Evolutionary conservation across 1,140 invertebrate genomes (phyloP).

Genomic region (Diorhabda carinulata): DNA sequence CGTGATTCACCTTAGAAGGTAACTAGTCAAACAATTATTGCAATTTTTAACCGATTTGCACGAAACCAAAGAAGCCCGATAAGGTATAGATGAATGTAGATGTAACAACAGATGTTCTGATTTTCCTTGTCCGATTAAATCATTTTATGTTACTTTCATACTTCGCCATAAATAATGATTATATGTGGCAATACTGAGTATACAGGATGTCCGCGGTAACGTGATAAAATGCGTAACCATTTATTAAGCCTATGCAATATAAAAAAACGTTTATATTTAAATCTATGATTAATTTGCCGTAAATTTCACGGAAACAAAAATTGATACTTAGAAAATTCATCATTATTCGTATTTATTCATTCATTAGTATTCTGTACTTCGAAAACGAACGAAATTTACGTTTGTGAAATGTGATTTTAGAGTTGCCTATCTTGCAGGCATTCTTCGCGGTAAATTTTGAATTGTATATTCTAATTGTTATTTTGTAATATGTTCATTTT

Average conservation of each 20-base stretch:
- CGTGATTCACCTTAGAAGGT: conserved; percentile 8
- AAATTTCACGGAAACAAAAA: no score
- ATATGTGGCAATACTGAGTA: neutral
- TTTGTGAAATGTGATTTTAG: no score
- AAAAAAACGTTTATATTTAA: no score
- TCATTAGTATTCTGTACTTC: no score
- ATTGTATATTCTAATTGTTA: neutral
- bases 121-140: conserved; percentile 2
- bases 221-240: no score
- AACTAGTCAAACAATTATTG: neutral
- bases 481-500: neutral
- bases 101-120: conserved; percentile 2
- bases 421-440: no score
- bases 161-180: neutral
- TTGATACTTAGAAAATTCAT: no score
- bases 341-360: no score
- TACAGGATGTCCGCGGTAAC: neutral
- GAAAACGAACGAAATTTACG: no score
- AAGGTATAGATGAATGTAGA: neutral
- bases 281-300: no score
- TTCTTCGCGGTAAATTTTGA: no score
- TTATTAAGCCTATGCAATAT: no score
- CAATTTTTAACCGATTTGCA: conserved; percentile 2
- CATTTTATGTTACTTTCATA: neutral
- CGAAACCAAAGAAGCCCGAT: neutral